Evolutionary conservation across 64 coral and sea anemone genomes (phyloP).

Genomic region (Trachythela sp.): DNA sequence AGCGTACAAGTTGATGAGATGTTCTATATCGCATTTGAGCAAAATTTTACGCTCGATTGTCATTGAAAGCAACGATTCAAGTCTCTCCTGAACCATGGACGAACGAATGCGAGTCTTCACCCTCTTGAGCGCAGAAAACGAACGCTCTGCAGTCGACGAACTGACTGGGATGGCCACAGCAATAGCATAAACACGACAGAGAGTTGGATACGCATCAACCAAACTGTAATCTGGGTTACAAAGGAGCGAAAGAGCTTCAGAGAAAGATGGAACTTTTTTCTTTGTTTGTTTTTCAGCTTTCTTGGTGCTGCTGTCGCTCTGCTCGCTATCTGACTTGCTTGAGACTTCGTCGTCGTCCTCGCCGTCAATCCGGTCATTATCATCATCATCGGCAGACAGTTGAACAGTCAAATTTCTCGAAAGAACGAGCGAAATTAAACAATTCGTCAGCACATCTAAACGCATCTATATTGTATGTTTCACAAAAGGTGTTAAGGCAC

Average conservation of each 20-base stretch:
- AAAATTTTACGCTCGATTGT: slow-evolving; percentile 12
- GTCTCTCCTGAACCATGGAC: neutral
- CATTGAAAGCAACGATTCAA: neutral
- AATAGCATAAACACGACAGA: neutral
- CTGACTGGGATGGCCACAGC: slow-evolving; percentile 6
- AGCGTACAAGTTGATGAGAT: neutral
- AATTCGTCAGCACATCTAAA: neutral
- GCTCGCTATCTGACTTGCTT: neutral
- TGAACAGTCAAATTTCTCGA: neutral
- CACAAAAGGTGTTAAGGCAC: neutral
- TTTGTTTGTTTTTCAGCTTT: neutral
- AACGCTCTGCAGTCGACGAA: neutral
- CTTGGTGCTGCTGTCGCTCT: neutral
- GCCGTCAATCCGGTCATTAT: neutral
- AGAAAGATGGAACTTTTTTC: neutral
- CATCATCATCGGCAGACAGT: neutral
- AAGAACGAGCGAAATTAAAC: neutral
- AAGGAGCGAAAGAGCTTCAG: neutral
- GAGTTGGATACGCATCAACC: slow-evolving; percentile 17
- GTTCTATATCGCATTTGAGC: neutral
- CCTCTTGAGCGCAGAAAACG: slow-evolving; percentile 19
- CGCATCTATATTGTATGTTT: neutral
- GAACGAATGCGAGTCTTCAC: neutral
- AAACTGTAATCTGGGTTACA: neutral
- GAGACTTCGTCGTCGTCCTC: neutral